phyloP scores from a whole-genome alignment of 1,140 invertebrate species.

The Drusus annulatus region DNA sequence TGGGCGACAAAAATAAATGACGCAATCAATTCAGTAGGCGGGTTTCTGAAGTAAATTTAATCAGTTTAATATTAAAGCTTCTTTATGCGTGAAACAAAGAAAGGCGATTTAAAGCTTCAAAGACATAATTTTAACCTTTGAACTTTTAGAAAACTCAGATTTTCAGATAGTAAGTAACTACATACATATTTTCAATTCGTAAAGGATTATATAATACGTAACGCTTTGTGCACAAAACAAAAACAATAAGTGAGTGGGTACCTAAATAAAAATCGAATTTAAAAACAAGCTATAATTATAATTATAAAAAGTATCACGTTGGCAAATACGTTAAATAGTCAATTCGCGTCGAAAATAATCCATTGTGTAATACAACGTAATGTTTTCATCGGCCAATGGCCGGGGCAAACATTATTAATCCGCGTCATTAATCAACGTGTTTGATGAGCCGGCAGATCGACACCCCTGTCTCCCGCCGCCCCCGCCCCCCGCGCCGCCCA shows the following conservation, averaged over 20 bases:
- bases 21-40: conserved; percentile 16
- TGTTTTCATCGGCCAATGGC: conserved; percentile 19
- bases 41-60: conserved; percentile 3
- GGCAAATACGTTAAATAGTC: background rate
- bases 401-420: conserved; percentile 39
- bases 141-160: too few relatives aligned
- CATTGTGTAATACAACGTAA: conserved; percentile 23
- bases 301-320: too few relatives aligned
- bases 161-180: too few relatives aligned
- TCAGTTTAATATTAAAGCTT: background rate
- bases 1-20: conserved; percentile 34
- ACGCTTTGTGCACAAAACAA: too few relatives aligned
- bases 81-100: background rate
- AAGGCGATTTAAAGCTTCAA: background rate
- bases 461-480: conserved; percentile 19
- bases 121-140: background rate
- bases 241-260: too few relatives aligned
- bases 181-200: too few relatives aligned
- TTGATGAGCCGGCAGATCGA: conserved; percentile 41
- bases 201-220: too few relatives aligned
- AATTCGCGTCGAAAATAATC: conserved; percentile 13
- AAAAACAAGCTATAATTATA: too few relatives aligned
- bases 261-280: too few relatives aligned
- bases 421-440: conserved; percentile 39
- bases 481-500: background rate